Evolutionary conservation across 1,140 invertebrate genomes (phyloP).

Genomic region (Zophobas morio): DNA sequence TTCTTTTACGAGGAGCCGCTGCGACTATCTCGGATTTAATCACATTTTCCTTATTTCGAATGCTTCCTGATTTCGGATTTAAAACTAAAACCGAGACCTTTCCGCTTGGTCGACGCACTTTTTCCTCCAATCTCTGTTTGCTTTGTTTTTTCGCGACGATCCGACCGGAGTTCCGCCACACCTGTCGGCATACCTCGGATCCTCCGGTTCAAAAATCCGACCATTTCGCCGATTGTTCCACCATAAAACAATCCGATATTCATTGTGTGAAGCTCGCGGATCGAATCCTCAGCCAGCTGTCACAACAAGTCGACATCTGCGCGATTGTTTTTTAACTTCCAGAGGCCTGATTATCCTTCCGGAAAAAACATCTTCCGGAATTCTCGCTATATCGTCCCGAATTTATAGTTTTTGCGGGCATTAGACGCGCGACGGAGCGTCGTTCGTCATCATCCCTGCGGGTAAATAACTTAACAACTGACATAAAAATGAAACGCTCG

Average conservation of each 20-base stretch:
- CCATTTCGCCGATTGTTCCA: conserved; percentile 5
- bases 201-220: too few relatives aligned
- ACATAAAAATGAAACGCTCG: conserved; percentile 10
- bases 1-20: too few relatives aligned
- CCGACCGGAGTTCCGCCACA: too few relatives aligned
- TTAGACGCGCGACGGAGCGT: not conserved
- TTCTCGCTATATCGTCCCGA: not conserved
- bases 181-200: too few relatives aligned
- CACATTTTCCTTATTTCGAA: too few relatives aligned
- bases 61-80: too few relatives aligned
- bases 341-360: not conserved
- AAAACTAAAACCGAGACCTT: too few relatives aligned
- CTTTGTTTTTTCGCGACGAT: too few relatives aligned
- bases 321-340: not conserved
- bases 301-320: conserved; percentile 7
- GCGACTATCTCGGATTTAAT: too few relatives aligned
- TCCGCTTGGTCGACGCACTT: too few relatives aligned
- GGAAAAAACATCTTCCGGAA: not conserved
- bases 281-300: conserved; percentile 1
- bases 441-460: conserved; percentile 3
- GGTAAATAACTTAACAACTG: conserved; percentile 1
- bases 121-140: too few relatives aligned
- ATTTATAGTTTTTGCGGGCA: not conserved
- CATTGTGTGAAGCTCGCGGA: conserved; percentile 18
- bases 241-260: not conserved